Base-by-base conservation (phyloP, 1,140 invertebrate species). In the Halictus rubicundus region DNA sequence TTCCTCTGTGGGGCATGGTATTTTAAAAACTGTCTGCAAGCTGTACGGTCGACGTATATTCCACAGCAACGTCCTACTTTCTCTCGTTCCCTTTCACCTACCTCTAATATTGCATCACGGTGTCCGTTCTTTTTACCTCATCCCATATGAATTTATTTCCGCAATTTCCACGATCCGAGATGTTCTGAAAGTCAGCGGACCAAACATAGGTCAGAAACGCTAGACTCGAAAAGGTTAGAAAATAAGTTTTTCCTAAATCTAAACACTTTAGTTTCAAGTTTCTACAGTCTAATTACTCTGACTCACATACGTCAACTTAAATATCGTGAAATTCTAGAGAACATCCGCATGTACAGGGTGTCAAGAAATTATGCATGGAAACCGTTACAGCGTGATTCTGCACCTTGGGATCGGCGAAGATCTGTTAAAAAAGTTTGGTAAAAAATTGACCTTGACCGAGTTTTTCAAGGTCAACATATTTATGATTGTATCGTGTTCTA, bases 11-110 rank as follows among this genome's bases (percentile, higher is more conserved):
- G 46, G 8, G 61, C n/a, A 2, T 65, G 60, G 64, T 65, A 65
- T 25, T 74, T 74, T 8, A 39, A 65, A 52, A 74, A 74, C 46
- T 65, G n/a, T 39, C 59, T 71, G 3, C 69, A 23, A 42, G 69
- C 54, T 60, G n/a, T 46, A 65, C 21, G 21, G 60, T 52, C 42
- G 23, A 8, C 61, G 46, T 75, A 59, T 25, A 68, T 75, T 75
- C 23, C 37, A 0, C 8, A 46, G 54, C n/a, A 25, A 16, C 37
- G 49, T 7, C 14, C 23, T 32, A 42, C 63, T 66, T 59, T 9
- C n/a, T 8, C 14, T 21, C 25, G 10, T n/a, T 49, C 8, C 39
- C 21, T 63, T 63, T 68, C 25, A 37, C 66, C 66, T 27, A 9
- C 49, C 49, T 68, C 19, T 39, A n/a, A 39, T 25, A 54, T 57